phyloP scores from a whole-genome alignment of 2,113 vertebrate species.

The Elgaria multicarinata region DNA sequence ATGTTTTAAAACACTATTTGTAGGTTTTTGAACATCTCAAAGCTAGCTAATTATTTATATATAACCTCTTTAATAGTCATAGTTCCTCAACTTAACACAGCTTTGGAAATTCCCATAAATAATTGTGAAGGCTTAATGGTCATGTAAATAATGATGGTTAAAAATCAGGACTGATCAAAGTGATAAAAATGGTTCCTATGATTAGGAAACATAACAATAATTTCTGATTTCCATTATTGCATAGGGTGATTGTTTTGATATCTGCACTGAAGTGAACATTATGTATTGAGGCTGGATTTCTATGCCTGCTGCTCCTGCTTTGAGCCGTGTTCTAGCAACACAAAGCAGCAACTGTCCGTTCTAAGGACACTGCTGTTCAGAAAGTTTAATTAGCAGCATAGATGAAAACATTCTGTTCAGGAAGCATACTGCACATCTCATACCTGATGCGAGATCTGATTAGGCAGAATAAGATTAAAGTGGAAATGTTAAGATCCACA shows the following conservation, averaged over 20 bases:
- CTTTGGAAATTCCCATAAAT: not conserved
- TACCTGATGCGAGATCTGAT: not conserved
- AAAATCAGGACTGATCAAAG: not conserved
- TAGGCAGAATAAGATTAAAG: slow-evolving; percentile 13
- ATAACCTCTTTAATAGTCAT: not conserved
- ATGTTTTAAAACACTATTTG: not conserved
- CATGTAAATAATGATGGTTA: not conserved
- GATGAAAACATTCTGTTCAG: not conserved
- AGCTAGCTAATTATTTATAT: not conserved
- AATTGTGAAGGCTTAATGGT: not conserved
- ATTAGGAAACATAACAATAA: not conserved
- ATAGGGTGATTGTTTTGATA: not conserved
- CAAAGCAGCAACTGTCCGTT: slow-evolving; percentile 21
- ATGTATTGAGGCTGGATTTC: not conserved
- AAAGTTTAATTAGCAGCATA: not conserved
- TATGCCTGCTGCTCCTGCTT: not conserved
- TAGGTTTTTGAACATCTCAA: not conserved
- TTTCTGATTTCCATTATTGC: not conserved
- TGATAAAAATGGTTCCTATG: not conserved
- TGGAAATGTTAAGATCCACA: not conserved
- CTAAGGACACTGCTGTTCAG: not conserved
- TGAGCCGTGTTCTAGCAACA: not conserved
- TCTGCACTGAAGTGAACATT: not conserved
- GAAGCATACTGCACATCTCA: not conserved
- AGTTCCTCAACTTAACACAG: not conserved